A percentile compares a stretch with the other conserved stretches of the same genome.
Conservation (phyloP, 2,888 invertebrate species). For the Caenorhabditis japonica region DNA sequence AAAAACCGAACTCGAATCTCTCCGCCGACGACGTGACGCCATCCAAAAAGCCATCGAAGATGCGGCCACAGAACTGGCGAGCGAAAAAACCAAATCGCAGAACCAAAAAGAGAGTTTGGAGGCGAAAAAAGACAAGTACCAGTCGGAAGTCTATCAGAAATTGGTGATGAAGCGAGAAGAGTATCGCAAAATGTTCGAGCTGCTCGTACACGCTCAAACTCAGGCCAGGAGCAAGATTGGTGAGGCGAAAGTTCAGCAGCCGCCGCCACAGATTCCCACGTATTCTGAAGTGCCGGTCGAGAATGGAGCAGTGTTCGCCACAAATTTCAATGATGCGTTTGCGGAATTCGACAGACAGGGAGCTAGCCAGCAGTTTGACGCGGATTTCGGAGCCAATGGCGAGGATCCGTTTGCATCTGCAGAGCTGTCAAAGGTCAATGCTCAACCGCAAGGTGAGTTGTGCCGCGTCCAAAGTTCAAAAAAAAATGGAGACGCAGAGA, state of each 20-base stretch:
- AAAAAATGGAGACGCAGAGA: no score
- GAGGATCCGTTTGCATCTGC: slow-evolving; percentile 20
- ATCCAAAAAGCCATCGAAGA: slow-evolving; percentile 59
- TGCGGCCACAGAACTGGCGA: slow-evolving; percentile 45
- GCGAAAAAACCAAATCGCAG: slow-evolving; percentile 52
- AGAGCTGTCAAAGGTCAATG: not conserved
- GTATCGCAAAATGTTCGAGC: slow-evolving; percentile 48
- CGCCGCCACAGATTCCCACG: not conserved
- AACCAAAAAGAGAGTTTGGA: slow-evolving; percentile 57
- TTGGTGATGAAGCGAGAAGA: slow-evolving; percentile 46
- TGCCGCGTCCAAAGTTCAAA: no score
- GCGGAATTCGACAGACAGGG: slow-evolving; percentile 19
- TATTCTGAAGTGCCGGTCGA: no score
- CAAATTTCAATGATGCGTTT: slow-evolving; percentile 35
- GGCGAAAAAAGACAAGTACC: slow-evolving; percentile 41
- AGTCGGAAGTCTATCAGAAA: slow-evolving; percentile 18
- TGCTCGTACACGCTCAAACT: slow-evolving; percentile 50
- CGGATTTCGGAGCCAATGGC: slow-evolving; percentile 9
- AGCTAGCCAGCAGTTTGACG: slow-evolving; percentile 12
- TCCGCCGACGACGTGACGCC: slow-evolving; percentile 53
- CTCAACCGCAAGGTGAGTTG: no score
- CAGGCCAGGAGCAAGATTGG: slow-evolving; percentile 30
- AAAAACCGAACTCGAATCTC: slow-evolving; percentile 69
- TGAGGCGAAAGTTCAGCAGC: slow-evolving; percentile 1
- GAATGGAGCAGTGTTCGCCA: not conserved